Evolutionary conservation across 64 coral and sea anemone genomes (phyloP), one percentile per base, ranked within the genome.

Genomic region (Montipora capricornis): DNA sequence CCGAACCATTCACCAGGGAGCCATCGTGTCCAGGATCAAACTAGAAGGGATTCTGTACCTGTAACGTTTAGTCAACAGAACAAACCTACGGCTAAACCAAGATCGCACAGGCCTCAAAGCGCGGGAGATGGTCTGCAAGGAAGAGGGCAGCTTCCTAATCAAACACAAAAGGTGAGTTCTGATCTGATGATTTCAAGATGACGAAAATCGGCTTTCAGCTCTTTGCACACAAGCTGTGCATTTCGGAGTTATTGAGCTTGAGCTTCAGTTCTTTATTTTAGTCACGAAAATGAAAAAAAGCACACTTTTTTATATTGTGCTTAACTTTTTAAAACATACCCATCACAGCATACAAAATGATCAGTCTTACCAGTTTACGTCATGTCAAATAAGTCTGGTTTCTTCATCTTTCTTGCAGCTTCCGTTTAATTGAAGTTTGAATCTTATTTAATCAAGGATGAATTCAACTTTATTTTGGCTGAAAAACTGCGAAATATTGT

Each of bases 1-100:
- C 96, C 96, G 59, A 90, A 97, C 20, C 96, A 97, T 92, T 93
- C 96, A 44, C 81, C 90, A 20, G 29, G 57, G 12, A 83, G 66
- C 78, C 26, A 26, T 1, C 29, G 80, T 44, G 58, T 37, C 73
- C 53, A 82, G 11, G 69, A 61, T 60, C 83, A 29, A 22, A 47
- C 46, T 80, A 88, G 74, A 22, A 88, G 59, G 82, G 8, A 17
- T 73, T 86, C 82, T n/a, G 44, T 86, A 6, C 82, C 82, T 6
- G 61, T 86, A 12, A 73, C 46, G 46, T 49, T 70, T 86, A 64
- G 7, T 19, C 66, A 70, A 20, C 6, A 49, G 64, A 71, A 14
- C 67, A 86, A n/a, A 86, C 17, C 82, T 20, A 24, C 64, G 0
- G 51, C 80, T 45, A 44, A 15, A 66, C 17, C 66, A 8, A 86